Evolutionary conservation across 2,113 vertebrate genomes (phyloP).

Genomic region (Pteropus alecto): DNA sequence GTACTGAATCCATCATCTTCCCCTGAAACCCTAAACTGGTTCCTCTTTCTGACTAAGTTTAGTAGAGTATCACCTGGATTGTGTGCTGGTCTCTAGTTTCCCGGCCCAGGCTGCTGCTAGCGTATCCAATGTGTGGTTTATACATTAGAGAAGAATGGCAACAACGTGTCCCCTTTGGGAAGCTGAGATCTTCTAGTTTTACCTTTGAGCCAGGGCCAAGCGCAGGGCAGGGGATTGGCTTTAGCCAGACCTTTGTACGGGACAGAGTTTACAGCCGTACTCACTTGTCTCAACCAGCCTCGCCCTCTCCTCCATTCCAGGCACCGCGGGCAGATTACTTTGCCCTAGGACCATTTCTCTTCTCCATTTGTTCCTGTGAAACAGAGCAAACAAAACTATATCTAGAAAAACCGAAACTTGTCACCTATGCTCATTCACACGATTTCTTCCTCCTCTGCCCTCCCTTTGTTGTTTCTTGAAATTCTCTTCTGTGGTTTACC

Average conservation of each 20-base stretch:
- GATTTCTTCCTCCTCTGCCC: not conserved
- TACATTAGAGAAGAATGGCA: too few relatives aligned
- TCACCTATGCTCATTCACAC: rapidly evolving
- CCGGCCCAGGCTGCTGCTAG: not conserved
- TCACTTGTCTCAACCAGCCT: not conserved
- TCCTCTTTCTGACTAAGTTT: not conserved
- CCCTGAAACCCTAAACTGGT: not conserved
- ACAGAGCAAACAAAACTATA: not conserved
- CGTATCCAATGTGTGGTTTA: not conserved
- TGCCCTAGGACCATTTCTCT: not conserved
- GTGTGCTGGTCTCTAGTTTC: not conserved
- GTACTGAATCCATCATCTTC: not conserved
- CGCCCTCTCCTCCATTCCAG: not conserved
- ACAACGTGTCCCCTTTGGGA: not conserved
- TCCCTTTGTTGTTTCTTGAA: not conserved
- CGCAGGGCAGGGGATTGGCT: not conserved
- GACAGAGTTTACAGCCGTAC: not conserved
- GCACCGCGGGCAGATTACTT: not conserved
- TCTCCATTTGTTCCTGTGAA: not conserved
- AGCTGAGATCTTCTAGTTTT: not conserved
- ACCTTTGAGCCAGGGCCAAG: not conserved
- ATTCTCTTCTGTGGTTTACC: not conserved
- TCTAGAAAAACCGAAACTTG: not conserved
- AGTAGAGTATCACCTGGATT: not conserved
- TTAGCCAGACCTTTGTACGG: not conserved